These are phyloP conservation scores for Eudemis profundana DNA, from an alignment of 2,888 invertebrate genomes.

Conservation along the genomic window DNA sequence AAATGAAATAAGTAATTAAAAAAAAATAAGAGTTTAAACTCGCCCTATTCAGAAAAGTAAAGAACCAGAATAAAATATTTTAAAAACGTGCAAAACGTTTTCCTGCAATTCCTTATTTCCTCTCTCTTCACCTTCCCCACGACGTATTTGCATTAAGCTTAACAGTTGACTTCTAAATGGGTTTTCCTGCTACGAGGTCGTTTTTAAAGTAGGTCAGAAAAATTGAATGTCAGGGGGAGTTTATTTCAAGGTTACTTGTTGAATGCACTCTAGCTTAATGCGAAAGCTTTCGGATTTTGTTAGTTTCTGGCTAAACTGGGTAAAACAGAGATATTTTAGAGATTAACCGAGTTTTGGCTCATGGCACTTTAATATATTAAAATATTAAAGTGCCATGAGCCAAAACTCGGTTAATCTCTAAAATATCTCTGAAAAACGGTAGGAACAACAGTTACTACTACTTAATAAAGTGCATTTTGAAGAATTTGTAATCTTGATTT, in stretches of 20 bases:
- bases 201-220: constrained; percentile 37
- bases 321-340: too few relatives aligned
- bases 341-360: too few relatives aligned
- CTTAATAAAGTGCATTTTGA: too few relatives aligned
- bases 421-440: not conserved
- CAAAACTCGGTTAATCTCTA: not conserved
- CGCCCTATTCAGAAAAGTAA: not conserved
- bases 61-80: constrained; percentile 30
- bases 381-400: not conserved
- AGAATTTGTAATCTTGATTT: too few relatives aligned
- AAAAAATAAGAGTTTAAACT: constrained; percentile 11
- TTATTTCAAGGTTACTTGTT: constrained; percentile 40
- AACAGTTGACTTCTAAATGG: constrained; percentile 39
- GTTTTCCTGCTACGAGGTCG: constrained; percentile 33
- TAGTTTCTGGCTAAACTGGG: not conserved
- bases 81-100: constrained; percentile 27
- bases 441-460: too few relatives aligned
- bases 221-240: constrained; percentile 34
- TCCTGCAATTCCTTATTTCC: constrained; percentile 28
- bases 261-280: constrained; percentile 23
- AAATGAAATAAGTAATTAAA: too few relatives aligned
- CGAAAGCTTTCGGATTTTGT: constrained; percentile 12
- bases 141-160: constrained; percentile 43
- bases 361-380: not conserved
- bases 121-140: constrained; percentile 10